Evolutionary conservation across 1,140 invertebrate species (phyloP), one percentile per base, ranked within the genome.

Genomic region (Temnothorax nylanderi): DNA sequence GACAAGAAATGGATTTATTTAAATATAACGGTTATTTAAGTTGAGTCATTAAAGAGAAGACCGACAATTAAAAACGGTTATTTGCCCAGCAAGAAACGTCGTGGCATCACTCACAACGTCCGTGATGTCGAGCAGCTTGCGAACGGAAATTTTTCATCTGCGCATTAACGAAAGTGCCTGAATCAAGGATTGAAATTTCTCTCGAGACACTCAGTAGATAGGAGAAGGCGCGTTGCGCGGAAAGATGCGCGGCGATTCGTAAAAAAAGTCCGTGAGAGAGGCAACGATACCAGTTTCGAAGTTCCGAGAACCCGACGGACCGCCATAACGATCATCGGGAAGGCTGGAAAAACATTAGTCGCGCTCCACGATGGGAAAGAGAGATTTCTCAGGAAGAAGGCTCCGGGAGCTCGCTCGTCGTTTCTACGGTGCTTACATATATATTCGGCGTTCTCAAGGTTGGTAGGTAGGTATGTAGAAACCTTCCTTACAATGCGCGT

Each of bases 401-500:
- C 71, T 69, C 54, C 32, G 81, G 71, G 78, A 71, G 65, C 75
- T 87, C 34, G 58, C 85, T 67, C 60, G 77, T 58, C 44, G 34
- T 37, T 51, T 60, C 49, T 54, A 81, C 21, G 65, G 21, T 44
- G 69, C 56, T 34, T 65, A 32, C 54, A 71, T 51, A 60, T 87
- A 67, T 87, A 67, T 89, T 90, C 87, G 74, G 89, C 87, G 77
- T 80, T 90, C 44, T 26, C 86, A 90, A 90, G 88, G 88, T 88
- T 90, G 88, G 87, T 89, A 88, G 74, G 60, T 81, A 54, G 80
- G 69, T 75, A 90, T 90, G 86, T 90, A 82, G 89, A 90, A 90
- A 90, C 81, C 85, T 90, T 90, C 89, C 71, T 65, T 89, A 87
- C 84, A 92, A 92, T 89, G 88, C 91, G 87, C 91, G 86, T 91